Evolutionary conservation across 2,797 vertebrate species (phyloP).

Genomic region (Chromis chromis): DNA sequence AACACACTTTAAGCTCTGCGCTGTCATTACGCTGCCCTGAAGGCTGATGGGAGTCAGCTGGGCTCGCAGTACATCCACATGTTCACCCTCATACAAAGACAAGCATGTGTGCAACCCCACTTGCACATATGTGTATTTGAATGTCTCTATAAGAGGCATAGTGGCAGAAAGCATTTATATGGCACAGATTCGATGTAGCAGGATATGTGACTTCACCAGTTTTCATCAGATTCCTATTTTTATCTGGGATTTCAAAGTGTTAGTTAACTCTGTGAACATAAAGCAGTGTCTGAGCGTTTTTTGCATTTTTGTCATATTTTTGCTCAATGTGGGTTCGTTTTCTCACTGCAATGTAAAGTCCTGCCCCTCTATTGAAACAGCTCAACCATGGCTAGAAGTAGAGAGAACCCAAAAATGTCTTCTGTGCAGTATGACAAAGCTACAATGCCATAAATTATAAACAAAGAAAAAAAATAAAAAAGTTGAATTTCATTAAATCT

Average conservation of each 20-base stretch:
- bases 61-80: slow-evolving; percentile 35
- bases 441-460: too few relatives aligned
- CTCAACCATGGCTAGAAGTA: too few relatives aligned
- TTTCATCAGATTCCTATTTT: background rate
- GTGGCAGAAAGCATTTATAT: slow-evolving; percentile 3
- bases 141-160: slow-evolving; percentile 18
- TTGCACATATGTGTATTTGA: slow-evolving; percentile 9
- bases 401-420: too few relatives aligned
- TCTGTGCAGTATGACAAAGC: too few relatives aligned
- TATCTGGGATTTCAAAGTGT: background rate
- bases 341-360: too few relatives aligned
- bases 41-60: slow-evolving; percentile 45
- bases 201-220: background rate
- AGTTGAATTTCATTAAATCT: too few relatives aligned
- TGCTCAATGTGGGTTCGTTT: too few relatives aligned
- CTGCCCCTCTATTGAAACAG: too few relatives aligned
- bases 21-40: slow-evolving; percentile 43
- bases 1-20: slow-evolving; percentile 36
- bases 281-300: too few relatives aligned
- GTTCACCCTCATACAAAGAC: slow-evolving; percentile 37
- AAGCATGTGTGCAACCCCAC: slow-evolving; percentile 11
- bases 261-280: too few relatives aligned
- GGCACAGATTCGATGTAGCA: slow-evolving; percentile 2
- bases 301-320: too few relatives aligned
- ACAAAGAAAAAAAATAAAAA: too few relatives aligned